Percentiles rank a stretch among this genome's conserved stretches.
phyloP scores from a whole-genome alignment of 1,140 invertebrate genomes.

The Zophobas atratus region DNA sequence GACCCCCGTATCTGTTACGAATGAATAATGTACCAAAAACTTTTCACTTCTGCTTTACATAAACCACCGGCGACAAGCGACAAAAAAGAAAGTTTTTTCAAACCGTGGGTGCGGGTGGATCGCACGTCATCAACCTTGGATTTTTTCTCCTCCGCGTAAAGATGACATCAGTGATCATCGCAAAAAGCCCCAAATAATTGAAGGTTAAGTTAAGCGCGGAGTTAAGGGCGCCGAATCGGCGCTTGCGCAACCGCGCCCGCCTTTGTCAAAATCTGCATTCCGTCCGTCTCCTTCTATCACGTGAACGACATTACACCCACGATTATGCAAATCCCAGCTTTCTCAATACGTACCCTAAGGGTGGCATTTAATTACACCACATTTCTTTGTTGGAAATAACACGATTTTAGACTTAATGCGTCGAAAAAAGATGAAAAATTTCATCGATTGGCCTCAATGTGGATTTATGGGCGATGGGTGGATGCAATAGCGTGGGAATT shows the following conservation, averaged over 20 bases:
- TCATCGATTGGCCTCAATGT: slow-evolving; percentile 4
- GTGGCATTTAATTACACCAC: slow-evolving; percentile 39
- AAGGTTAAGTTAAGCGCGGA: too few species aligned
- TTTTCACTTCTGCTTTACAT: slow-evolving; percentile 11
- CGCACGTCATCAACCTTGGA: neutral
- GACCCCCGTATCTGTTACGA: too few species aligned
- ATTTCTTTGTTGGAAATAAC: slow-evolving; percentile 33
- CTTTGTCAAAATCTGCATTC: neutral
- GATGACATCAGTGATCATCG: too few species aligned
- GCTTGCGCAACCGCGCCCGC: neutral
- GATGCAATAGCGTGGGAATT: neutral
- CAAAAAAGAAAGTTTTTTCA: slow-evolving; percentile 9
- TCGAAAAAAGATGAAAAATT: slow-evolving; percentile 14
- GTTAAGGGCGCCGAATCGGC: neutral
- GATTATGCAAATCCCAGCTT: slow-evolving; percentile 33
- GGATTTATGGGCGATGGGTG: neutral
- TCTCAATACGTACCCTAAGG: slow-evolving; percentile 23
- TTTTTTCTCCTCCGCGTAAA: neutral
- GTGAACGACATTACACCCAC: slow-evolving; percentile 26
- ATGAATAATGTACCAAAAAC: neutral
- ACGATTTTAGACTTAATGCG: slow-evolving; percentile 22
- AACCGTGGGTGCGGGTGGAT: neutral
- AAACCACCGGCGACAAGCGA: neutral
- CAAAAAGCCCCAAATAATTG: too few species aligned
- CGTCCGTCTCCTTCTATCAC: slow-evolving; percentile 9